Conservation (phyloP, 2,797 vertebrate genomes). For the Chelonia mydas region DNA sequence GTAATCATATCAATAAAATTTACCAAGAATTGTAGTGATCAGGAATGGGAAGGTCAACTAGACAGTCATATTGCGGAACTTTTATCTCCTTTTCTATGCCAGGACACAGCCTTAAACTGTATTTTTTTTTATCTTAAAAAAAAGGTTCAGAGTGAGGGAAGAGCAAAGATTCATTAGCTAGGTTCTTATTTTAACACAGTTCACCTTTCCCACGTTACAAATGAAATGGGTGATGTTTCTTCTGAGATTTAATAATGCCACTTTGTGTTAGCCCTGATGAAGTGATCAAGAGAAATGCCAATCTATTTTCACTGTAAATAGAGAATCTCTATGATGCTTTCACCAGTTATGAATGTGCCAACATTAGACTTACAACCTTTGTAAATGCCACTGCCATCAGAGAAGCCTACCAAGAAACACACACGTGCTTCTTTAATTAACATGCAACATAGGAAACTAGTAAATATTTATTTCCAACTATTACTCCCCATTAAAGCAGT, state of each 20-base stretch:
- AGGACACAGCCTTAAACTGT: not conserved
- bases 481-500: not conserved
- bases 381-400: conserved; percentile 1
- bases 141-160: not conserved
- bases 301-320: conserved; percentile 14
- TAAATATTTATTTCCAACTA: not conserved
- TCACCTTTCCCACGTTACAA: not conserved
- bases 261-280: not conserved
- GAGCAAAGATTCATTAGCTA: not conserved
- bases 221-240: not conserved
- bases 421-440: conserved; percentile 11
- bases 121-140: not conserved
- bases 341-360: conserved; percentile 6
- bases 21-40: not conserved
- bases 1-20: not conserved
- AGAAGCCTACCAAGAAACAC: not conserved
- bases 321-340: conserved; percentile 41
- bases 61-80: not conserved
- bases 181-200: not conserved
- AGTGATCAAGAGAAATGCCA: not conserved
- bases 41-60: not conserved
- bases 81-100: not conserved
- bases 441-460: not conserved
- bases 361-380: conserved; percentile 22
- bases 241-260: not conserved